Evolutionary conservation across 2,113 vertebrate species (phyloP), one percentile per base, ranked within the genome.

Genomic region (Hirundichthys speculiger): DNA sequence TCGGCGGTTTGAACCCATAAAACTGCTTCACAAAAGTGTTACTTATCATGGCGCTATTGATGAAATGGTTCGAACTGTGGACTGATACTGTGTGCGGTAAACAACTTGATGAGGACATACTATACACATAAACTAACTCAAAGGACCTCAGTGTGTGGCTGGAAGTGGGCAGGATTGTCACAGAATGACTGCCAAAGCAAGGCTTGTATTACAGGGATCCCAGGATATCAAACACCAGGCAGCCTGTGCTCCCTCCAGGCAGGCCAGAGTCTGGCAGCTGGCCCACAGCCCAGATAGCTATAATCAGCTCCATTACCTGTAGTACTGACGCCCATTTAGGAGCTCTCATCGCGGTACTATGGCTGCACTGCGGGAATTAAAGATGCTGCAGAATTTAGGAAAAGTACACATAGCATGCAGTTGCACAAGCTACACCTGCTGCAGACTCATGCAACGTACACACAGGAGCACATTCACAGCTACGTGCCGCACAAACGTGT

Each of bases 221-320:
- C 81, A 77, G 85, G 89, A 88, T 88, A 91, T 91, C 88, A 91
- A 85, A 90, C 83, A 87, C 88, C 79, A 82, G 88, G 84, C 83
- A 66, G 87, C 79, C 75, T 65, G 80, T 78, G 70, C 83, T 89
- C 80, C 86, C 84, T 87, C 75, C 68, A 86, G 84, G 87, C 85
- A 69, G 82, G 87, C 61, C 81, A 59, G 60, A 74, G 75, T 77
- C 82, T 90, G 90, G 91, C 87, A 90, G 75, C 82, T 77, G 81
- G 90, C 89, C 89, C 58, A 49, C 10, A 83, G 83, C 79, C 86
- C 84, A 88, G 83, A 88, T 79, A 87, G 78, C 85, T 85, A 86
- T 85, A 88, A 90, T 91, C 82, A 86, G 89, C 86, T 90, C 89
- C 82, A 91, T 92, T 92, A 92, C 88, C 89, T 87, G 84, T 86